These are phyloP conservation scores for Xiphydria camelus DNA, from an alignment of 2,888 invertebrate genomes.

Conservation along the genomic window DNA sequence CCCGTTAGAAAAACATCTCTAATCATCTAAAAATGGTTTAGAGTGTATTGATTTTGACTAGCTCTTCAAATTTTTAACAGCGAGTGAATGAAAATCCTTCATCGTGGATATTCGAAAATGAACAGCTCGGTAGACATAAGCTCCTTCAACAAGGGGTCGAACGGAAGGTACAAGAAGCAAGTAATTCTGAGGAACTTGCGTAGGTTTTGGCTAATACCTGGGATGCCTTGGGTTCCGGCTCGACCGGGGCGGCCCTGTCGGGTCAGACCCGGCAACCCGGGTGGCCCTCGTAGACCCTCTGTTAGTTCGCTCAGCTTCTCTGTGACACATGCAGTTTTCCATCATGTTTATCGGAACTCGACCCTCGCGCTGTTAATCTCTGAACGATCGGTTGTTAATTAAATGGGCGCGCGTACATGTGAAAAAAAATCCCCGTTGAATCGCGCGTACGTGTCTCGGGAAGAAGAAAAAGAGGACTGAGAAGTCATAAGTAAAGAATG, in stretches of 20 bases:
- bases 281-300: conserved; percentile 68
- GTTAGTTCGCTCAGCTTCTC: conserved; percentile 64
- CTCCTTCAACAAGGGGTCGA: background rate
- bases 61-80: too few relatives aligned
- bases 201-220: conserved; percentile 55
- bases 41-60: too few relatives aligned
- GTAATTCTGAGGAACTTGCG: conserved; percentile 4
- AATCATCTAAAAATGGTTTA: too few relatives aligned
- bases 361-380: conserved; percentile 23
- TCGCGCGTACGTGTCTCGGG: background rate
- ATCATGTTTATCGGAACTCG: conserved; percentile 31
- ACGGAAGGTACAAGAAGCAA: conserved; percentile 9
- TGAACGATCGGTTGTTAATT: conserved; percentile 26
- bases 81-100: too few relatives aligned
- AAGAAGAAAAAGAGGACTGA: background rate
- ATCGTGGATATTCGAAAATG: too few relatives aligned
- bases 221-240: conserved; percentile 63
- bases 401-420: conserved; percentile 14
- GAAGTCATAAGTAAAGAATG: background rate
- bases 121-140: too few relatives aligned
- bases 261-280: conserved; percentile 66
- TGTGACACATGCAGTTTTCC: conserved; percentile 53
- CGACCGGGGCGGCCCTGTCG: conserved; percentile 61
- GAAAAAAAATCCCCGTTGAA: too few relatives aligned
- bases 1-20: too few relatives aligned